Conservation (phyloP, 2,888 invertebrate genomes). For the Rotaria magnacalcarata region DNA sequence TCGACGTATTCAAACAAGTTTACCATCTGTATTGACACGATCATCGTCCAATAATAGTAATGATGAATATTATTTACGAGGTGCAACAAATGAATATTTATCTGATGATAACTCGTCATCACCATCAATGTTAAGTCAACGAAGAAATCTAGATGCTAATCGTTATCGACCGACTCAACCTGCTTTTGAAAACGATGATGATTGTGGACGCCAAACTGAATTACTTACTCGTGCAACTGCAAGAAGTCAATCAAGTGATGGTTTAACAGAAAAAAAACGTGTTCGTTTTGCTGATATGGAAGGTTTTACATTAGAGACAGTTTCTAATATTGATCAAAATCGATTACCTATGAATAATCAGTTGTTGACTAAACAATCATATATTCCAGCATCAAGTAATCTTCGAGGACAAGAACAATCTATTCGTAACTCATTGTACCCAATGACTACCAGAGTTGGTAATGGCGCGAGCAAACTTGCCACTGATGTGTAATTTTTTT, state of each 20-base stretch:
- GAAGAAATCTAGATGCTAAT: not conserved
- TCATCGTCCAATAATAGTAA: not conserved
- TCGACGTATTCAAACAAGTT: not conserved
- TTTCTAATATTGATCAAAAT: not conserved
- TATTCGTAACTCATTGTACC: not conserved
- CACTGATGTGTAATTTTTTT: not conserved
- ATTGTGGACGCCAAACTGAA: not conserved
- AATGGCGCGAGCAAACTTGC: not conserved
- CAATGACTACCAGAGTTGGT: not conserved
- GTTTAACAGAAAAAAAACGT: constrained; percentile 30
- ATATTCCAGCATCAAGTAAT: not conserved
- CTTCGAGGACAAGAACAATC: not conserved
- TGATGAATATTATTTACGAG: not conserved
- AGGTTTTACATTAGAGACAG: constrained; percentile 31
- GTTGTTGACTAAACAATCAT: not conserved
- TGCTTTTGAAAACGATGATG: not conserved
- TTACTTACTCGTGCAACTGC: not conserved
- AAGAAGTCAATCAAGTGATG: constrained; percentile 36
- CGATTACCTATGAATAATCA: not conserved
- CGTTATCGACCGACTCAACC: not conserved
- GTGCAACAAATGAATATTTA: not conserved
- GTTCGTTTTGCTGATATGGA: constrained; percentile 28
- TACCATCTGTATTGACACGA: not conserved
- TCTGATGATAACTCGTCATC: constrained; percentile 33
- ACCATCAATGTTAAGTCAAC: not conserved